These are phyloP conservation scores for Ooceraea biroi DNA, from an alignment of 1,140 invertebrate genomes.

Conservation along the genomic window DNA sequence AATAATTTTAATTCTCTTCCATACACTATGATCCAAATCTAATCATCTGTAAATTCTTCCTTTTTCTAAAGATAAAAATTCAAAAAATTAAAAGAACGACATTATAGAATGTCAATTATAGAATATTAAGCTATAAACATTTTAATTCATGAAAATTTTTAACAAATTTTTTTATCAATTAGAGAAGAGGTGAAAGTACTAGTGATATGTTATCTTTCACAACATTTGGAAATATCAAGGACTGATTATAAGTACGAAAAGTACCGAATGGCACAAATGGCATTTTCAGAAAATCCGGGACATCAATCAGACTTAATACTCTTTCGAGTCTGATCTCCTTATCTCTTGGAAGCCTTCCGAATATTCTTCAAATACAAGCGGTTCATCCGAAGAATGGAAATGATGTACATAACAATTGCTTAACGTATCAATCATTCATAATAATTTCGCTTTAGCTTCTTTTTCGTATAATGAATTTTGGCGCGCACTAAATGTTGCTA, in stretches of 20 bases:
- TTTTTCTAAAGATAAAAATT: no score
- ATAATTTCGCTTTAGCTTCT: conserved; percentile 16
- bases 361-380: not conserved
- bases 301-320: conserved; percentile 36
- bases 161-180: no score
- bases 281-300: conserved; percentile 6
- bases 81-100: no score
- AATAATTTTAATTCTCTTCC: no score
- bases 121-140: no score
- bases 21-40: no score
- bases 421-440: conserved; percentile 21
- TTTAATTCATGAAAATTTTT: no score
- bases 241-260: not conserved
- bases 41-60: no score
- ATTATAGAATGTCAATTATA: no score
- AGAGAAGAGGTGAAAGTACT: no score
- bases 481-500: not conserved
- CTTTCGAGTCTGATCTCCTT: conserved; percentile 10
- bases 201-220: no score
- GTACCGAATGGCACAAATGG: not conserved
- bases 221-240: not conserved
- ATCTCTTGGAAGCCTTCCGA: not conserved
- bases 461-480: not conserved
- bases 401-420: conserved; percentile 6
- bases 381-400: not conserved